A percentile compares a stretch with the other conserved stretches of the same genome.
Evolutionary conservation across 2,888 invertebrate genomes (phyloP).

Genomic region (Dasypogon diadema): DNA sequence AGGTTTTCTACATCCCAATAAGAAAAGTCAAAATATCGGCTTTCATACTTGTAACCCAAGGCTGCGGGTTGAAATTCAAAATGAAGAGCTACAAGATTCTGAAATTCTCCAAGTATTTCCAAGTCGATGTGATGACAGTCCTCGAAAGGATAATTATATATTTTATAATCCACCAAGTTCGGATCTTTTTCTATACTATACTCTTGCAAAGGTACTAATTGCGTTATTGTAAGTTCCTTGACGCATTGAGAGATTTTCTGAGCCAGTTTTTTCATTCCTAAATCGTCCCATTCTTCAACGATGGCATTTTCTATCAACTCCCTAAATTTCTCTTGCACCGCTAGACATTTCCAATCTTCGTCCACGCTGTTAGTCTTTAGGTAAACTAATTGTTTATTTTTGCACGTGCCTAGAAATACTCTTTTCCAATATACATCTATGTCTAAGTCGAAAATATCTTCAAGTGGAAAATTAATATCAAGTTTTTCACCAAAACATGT

Average conservation of each 20-base stretch:
- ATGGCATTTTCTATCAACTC: slow-evolving; percentile 11
- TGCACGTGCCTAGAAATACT: neutral
- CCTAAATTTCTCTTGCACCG: slow-evolving; percentile 12
- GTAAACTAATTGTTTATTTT: neutral
- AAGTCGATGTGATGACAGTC: slow-evolving; percentile 36
- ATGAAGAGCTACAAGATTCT: neutral
- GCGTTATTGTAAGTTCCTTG: neutral
- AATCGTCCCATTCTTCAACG: slow-evolving; percentile 10
- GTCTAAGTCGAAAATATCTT: slow-evolving; percentile 8
- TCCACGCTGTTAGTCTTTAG: neutral
- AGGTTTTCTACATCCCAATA: slow-evolving; percentile 26
- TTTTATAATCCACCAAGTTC: neutral
- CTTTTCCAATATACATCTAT: slow-evolving; percentile 18
- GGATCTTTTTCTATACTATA: slow-evolving; percentile 6
- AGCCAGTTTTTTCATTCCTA: neutral
- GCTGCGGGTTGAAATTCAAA: slow-evolving; percentile 18
- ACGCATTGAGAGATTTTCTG: neutral
- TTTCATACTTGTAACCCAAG: neutral
- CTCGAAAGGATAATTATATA: slow-evolving; percentile 8
- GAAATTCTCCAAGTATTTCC: neutral
- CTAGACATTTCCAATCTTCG: slow-evolving; percentile 20
- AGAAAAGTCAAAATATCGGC: slow-evolving; percentile 21
- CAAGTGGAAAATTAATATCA: neutral
- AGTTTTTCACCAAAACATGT: neutral
- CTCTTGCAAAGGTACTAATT: slow-evolving; percentile 4